phyloP scores from a whole-genome alignment of 2,113 vertebrate genomes.

The Hymenochirus boettgeri region DNA sequence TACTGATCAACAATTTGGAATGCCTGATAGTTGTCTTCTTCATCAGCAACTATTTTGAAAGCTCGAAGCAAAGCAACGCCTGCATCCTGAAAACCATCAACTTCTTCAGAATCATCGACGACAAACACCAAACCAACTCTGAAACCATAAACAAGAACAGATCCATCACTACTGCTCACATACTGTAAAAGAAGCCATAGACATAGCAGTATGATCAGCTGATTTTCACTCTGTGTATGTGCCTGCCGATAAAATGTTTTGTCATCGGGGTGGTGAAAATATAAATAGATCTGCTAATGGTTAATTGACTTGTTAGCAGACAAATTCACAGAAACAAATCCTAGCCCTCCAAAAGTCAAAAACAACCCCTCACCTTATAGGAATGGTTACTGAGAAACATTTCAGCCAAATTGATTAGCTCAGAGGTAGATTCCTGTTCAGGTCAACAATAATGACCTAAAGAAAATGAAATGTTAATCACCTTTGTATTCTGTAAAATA shows the following conservation, averaged over 20 bases:
- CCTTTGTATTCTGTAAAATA: too few species aligned
- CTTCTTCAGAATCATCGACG: slow-evolving; percentile 79
- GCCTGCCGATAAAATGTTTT: too few species aligned
- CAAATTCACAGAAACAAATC: too few species aligned
- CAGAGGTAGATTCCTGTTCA: slow-evolving; percentile 71
- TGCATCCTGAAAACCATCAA: slow-evolving; percentile 85
- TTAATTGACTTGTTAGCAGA: too few species aligned
- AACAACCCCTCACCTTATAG: slow-evolving; percentile 71
- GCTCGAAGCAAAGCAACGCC: slow-evolving; percentile 87
- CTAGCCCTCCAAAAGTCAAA: too few species aligned
- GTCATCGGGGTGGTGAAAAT: too few species aligned
- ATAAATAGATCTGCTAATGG: too few species aligned
- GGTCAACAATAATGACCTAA: slow-evolving; percentile 91
- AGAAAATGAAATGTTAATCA: too few species aligned
- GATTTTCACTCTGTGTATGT: too few species aligned
- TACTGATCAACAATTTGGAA: slow-evolving; percentile 85
- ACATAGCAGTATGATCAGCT: too few species aligned
- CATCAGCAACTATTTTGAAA: slow-evolving; percentile 87
- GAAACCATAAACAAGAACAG: slow-evolving; percentile 21
- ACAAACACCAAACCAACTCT: slow-evolving; percentile 90
- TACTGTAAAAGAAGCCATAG: too few species aligned
- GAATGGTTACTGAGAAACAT: slow-evolving; percentile 97
- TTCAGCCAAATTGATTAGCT: slow-evolving; percentile 86
- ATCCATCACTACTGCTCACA: too few species aligned
- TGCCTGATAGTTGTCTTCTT: slow-evolving; percentile 84